Percentiles rank a stretch among this genome's conserved stretches.
Evolutionary conservation across 1,140 invertebrate species (phyloP).

Genomic region (Pseudomyrmex pallidus): DNA sequence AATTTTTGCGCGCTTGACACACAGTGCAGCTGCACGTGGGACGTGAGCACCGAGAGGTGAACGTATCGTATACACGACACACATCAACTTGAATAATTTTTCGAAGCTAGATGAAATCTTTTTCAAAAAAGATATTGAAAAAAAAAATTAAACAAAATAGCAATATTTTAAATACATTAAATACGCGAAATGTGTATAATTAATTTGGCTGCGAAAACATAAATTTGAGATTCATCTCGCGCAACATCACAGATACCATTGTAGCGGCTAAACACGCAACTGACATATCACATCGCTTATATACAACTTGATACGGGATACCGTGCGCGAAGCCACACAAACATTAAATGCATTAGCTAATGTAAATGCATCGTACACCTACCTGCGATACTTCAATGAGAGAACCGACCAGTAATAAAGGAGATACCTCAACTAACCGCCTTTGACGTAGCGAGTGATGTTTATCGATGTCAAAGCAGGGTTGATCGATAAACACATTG

Average conservation of each 20-base stretch:
- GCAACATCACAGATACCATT: neutral
- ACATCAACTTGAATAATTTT: neutral
- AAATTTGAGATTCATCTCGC: neutral
- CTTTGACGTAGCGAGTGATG: conserved; percentile 35
- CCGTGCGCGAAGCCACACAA: neutral
- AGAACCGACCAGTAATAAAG: conserved; percentile 25
- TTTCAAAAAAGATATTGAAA: neutral
- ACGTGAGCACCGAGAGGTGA: neutral
- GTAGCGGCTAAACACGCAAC: neutral
- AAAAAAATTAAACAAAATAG: too few relatives aligned
- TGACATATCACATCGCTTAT: neutral
- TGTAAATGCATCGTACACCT: neutral
- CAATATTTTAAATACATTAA: neutral
- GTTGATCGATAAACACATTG: conserved; percentile 37
- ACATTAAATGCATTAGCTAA: conserved; percentile 4
- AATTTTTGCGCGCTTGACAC: neutral
- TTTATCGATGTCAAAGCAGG: conserved; percentile 42
- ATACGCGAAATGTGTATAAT: neutral
- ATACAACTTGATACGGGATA: conserved; percentile 3
- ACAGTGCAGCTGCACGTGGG: neutral
- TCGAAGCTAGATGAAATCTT: neutral
- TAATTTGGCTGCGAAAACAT: neutral
- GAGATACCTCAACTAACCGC: conserved; percentile 13
- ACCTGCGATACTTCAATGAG: conserved; percentile 15
- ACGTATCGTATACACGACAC: neutral